Percentiles rank a stretch among this genome's conserved stretches.
Evolutionary conservation across 2,888 invertebrate species (phyloP).

Genomic region (Ametastegia equiseti): DNA sequence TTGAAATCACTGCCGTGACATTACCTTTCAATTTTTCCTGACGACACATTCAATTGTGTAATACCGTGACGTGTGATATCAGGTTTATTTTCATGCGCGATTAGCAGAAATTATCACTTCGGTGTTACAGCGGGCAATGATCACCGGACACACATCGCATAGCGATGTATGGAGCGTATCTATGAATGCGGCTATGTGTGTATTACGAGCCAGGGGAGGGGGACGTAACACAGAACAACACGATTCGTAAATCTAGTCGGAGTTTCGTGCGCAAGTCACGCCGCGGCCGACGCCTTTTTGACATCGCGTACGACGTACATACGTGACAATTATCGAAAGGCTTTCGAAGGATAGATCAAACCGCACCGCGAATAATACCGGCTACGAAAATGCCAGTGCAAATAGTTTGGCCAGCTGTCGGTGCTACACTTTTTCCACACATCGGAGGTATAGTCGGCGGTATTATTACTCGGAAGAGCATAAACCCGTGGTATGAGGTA

Average conservation of each 20-base stretch:
- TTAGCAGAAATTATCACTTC: background rate
- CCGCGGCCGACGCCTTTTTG: background rate
- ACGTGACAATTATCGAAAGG: background rate
- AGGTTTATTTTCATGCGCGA: background rate
- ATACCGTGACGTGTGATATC: background rate
- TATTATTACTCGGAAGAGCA: constrained; percentile 81
- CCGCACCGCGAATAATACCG: background rate
- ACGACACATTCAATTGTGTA: background rate
- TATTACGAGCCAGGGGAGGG: background rate
- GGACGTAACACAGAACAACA: background rate
- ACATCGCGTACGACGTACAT: background rate
- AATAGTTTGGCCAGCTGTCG: constrained; percentile 68
- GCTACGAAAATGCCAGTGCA: constrained; percentile 58
- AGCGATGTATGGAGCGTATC: no score
- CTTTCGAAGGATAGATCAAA: background rate
- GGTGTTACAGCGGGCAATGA: background rate
- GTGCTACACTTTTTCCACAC: constrained; percentile 82
- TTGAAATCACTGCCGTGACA: constrained; percentile 3
- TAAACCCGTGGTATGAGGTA: constrained; percentile 86
- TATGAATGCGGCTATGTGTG: background rate
- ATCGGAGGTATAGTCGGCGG: constrained; percentile 84
- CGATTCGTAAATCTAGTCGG: background rate
- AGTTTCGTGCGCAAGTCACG: background rate
- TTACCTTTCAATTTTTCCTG: background rate
- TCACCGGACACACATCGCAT: no score